Percentiles rank a stretch among this genome's conserved stretches.
These are phyloP conservation scores for Malacosoma neustria DNA, from an alignment of 2,888 invertebrate species.

Conservation along the genomic window DNA sequence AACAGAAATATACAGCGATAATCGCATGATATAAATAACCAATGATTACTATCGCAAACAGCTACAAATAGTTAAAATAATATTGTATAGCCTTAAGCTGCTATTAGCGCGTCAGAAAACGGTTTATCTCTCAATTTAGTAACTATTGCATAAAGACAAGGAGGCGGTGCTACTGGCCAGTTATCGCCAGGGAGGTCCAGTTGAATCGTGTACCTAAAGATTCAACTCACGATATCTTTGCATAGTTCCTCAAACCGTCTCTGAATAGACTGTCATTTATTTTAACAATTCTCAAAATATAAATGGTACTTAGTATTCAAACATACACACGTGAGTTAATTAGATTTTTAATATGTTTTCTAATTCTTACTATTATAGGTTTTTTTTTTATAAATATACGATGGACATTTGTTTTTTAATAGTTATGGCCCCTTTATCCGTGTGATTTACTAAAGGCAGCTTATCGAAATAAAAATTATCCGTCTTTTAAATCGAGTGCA, in stretches of 20 bases:
- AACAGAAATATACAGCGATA: too few relatives aligned
- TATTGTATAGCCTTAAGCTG: conserved; percentile 32
- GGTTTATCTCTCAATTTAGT: conserved; percentile 66
- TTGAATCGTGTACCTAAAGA: too few relatives aligned
- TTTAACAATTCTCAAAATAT: not conserved
- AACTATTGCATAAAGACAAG: conserved; percentile 64
- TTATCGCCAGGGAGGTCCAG: conserved; percentile 12
- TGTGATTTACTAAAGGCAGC: too few relatives aligned
- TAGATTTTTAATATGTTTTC: too few relatives aligned
- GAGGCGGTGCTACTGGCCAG: not conserved
- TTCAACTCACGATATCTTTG: conserved; percentile 1
- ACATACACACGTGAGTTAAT: too few relatives aligned
- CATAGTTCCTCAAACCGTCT: not conserved
- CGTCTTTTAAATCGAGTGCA: too few relatives aligned
- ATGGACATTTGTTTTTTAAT: too few relatives aligned
- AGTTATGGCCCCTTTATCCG: too few relatives aligned
- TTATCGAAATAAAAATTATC: too few relatives aligned
- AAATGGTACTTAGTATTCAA: too few relatives aligned
- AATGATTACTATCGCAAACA: not conserved
- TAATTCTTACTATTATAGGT: too few relatives aligned
- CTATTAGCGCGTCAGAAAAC: conserved; percentile 55
- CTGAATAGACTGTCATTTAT: not conserved
- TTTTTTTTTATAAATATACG: too few relatives aligned
- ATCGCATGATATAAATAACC: conserved; percentile 6
- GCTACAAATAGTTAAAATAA: conserved; percentile 47